These are phyloP conservation scores for Amazona ochrocephala DNA, from an alignment of 2,797 vertebrate species.

Conservation along the genomic window DNA sequence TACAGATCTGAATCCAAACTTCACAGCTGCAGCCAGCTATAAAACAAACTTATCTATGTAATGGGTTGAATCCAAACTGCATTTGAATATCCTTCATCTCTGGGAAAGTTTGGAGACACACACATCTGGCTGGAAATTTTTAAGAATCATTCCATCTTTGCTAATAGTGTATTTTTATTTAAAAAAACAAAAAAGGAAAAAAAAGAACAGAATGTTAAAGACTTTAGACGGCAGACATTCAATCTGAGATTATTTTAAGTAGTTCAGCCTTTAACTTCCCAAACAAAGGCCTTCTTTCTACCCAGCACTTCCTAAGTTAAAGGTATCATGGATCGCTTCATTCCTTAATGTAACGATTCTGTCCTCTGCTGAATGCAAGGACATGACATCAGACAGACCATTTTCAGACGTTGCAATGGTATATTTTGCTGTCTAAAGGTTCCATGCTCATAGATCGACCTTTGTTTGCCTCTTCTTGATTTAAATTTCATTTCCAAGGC, in stretches of 20 bases:
- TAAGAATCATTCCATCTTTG: not conserved
- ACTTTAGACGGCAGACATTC: not conserved
- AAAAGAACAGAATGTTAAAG: not conserved
- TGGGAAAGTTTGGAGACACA: slow-evolving; percentile 5
- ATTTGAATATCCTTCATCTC: not conserved
- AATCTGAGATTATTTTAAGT: not conserved
- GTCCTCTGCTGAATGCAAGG: not conserved
- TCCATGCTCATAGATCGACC: not conserved
- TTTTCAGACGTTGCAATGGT: not conserved
- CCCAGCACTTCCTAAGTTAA: not conserved
- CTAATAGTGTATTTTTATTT: not conserved
- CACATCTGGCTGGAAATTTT: slow-evolving; percentile 18
- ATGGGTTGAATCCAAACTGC: not conserved
- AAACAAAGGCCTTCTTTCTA: not conserved
- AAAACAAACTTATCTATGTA: slow-evolving; percentile 31
- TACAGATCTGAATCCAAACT: slow-evolving; percentile 63
- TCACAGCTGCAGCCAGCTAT: slow-evolving; percentile 45
- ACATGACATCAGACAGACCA: not conserved
- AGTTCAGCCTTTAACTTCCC: not conserved
- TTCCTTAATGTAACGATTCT: not conserved
- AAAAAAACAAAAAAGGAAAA: too few species aligned
- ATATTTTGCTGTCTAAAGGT: not conserved
- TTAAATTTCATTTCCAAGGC: not conserved
- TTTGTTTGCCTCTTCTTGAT: not conserved
- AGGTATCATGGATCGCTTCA: not conserved